Evolutionary conservation across 2,797 vertebrate species (phyloP).

Genomic region (Melanotaenia nigrans): DNA sequence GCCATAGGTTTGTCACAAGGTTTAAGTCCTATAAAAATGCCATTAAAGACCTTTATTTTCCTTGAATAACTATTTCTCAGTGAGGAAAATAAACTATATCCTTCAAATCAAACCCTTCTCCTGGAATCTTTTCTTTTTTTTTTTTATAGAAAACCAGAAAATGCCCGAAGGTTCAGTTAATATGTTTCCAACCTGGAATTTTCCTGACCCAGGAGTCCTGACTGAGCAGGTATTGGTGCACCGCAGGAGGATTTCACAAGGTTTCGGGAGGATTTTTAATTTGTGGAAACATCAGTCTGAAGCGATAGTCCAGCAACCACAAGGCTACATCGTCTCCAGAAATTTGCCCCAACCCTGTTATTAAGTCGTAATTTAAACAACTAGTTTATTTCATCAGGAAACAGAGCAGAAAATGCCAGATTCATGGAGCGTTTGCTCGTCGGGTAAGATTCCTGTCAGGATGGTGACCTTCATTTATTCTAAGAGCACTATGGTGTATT

Average conservation of each 20-base stretch:
- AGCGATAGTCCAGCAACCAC: slow-evolving; percentile 74
- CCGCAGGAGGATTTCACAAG: slow-evolving; percentile 70
- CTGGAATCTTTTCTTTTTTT: slow-evolving; percentile 3
- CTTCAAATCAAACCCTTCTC: slow-evolving; percentile 22
- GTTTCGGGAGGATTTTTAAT: slow-evolving; percentile 78
- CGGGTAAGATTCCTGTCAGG: slow-evolving; percentile 18
- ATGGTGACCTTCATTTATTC: slow-evolving; percentile 26
- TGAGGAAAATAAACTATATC: slow-evolving; percentile 43
- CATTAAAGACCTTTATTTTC: slow-evolving; percentile 44
- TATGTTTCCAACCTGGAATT: slow-evolving; percentile 71
- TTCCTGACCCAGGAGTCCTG: slow-evolving; percentile 63
- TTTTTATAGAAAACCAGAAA: slow-evolving; percentile 38
- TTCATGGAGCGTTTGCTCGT: slow-evolving; percentile 33
- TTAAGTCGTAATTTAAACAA: slow-evolving; percentile 79
- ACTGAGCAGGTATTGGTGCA: slow-evolving; percentile 74
- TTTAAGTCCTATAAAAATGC: slow-evolving; percentile 1
- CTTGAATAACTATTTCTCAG: slow-evolving; percentile 24
- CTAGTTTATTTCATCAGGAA: slow-evolving; percentile 68
- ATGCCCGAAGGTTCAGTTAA: slow-evolving; percentile 44
- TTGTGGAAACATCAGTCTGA: slow-evolving; percentile 78
- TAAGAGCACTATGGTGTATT: background rate
- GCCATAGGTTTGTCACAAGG: slow-evolving; percentile 6
- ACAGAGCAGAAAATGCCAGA: slow-evolving; percentile 45
- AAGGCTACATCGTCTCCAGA: slow-evolving; percentile 76
- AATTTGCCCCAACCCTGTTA: slow-evolving; percentile 73